Base-by-base conservation (phyloP, 2,888 invertebrate species). In the Osmoderma eremita region DNA sequence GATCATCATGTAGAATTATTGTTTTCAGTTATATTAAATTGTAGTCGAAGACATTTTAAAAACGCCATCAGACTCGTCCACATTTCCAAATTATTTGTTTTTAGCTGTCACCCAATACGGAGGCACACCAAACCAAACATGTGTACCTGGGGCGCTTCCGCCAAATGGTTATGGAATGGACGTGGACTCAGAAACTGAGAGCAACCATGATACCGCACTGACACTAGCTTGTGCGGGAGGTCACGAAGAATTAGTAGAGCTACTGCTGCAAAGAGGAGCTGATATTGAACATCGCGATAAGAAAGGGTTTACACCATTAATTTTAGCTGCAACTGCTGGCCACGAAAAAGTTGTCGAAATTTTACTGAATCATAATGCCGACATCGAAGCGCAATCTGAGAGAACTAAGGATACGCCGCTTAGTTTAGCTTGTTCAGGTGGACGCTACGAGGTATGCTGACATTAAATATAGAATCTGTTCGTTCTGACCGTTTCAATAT, bases 241-340 rank as follows among this genome's bases (percentile, higher is more conserved):
- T 0, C 97, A 98, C 81, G 94, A 96, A 79, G 97, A 98, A 78
- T 88, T 98, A 17, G 98, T 98, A 8, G 94, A 94, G 80, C 86
- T 99, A 77, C 86, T 99, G 71, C 87, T 99, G 58, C 90, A 90
- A 73, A 89, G 97, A 70, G 96, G 96, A 65, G 97, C 98, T 0
- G 93, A 97, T 81, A 97, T 98, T 80, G 98, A 99, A 83, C 98
- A 99, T 82, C 88, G 97, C 30, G 98, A 99, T 83, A 99, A 98
- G 83, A 99, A 98, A 84, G 98, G 98, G 24, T 98, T 98, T 82
- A 98, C 98, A 0, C 98, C 99, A 0, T 86, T 99, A 45, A 98
- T 98, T 78, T 86, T 98, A 74, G 97, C 98, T 50, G 97, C 98
- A 22, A 98, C 98, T 12, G 98, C 97, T 17, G 98, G 98, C 0